These are phyloP conservation scores for Calyptommatus sinebrachiatus DNA, from an alignment of 2,113 vertebrate genomes.

Conservation along the genomic window DNA sequence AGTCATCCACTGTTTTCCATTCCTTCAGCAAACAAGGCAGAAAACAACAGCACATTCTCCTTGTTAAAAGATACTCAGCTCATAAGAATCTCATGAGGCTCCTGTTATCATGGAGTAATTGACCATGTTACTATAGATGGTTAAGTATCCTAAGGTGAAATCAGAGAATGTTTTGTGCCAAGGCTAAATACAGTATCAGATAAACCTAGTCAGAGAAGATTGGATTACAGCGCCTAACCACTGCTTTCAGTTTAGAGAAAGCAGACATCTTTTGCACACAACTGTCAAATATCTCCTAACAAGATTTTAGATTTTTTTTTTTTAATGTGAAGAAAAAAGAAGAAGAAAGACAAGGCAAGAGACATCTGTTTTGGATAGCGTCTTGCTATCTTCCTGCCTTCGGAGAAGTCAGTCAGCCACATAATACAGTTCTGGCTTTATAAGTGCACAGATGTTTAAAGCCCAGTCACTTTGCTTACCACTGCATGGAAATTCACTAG, in stretches of 20 bases:
- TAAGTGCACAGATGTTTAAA: not conserved
- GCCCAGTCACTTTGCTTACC: not conserved
- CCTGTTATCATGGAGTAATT: conserved; percentile 33
- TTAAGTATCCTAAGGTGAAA: conserved; percentile 4
- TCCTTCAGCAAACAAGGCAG: conserved; percentile 58
- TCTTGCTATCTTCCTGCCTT: not conserved
- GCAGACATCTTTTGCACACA: conserved; percentile 15
- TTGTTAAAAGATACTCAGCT: conserved; percentile 36
- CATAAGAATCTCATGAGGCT: conserved; percentile 37
- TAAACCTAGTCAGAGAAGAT: conserved; percentile 7
- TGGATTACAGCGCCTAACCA: conserved; percentile 28
- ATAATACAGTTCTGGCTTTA: no score
- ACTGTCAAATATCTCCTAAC: not conserved
- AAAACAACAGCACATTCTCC: conserved; percentile 47
- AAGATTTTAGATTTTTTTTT: not conserved
- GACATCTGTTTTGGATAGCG: not conserved
- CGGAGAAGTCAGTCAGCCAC: no score
- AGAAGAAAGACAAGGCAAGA: not conserved
- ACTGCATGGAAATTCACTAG: not conserved
- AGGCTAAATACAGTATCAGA: conserved; percentile 14
- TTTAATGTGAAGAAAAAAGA: not conserved
- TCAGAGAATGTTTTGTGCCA: conserved; percentile 17
- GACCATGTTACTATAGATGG: conserved; percentile 17
- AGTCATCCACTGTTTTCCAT: conserved; percentile 51
- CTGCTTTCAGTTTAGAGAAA: conserved; percentile 1